Evolutionary conservation across 2,888 invertebrate genomes (phyloP).

Genomic region (Folsomia candida): DNA sequence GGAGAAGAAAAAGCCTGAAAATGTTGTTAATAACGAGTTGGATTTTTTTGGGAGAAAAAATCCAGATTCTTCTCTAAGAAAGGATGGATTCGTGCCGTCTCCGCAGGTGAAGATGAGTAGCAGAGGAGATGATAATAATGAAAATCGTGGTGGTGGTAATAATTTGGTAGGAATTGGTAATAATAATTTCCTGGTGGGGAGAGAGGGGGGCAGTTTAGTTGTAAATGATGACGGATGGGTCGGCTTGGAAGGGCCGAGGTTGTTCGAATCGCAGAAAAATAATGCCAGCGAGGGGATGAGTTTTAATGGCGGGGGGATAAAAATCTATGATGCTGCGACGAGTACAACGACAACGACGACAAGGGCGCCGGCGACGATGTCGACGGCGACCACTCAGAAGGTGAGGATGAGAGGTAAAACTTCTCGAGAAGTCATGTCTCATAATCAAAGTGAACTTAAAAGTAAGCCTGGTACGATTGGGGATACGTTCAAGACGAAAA

Average conservation of each 20-base stretch:
- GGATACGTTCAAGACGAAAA: not conserved
- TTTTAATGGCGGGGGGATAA: not conserved
- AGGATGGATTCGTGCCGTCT: not conserved
- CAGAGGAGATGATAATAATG: not conserved
- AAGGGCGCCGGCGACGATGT: not conserved
- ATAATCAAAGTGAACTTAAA: not conserved
- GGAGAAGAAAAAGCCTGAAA: not conserved
- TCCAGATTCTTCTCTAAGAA: not conserved
- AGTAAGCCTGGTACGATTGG: not conserved
- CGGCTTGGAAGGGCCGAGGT: not conserved
- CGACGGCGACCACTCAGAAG: not conserved
- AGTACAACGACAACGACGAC: not conserved
- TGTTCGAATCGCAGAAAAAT: not conserved
- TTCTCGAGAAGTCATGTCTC: no score
- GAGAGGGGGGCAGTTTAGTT: no score
- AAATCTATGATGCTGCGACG: not conserved
- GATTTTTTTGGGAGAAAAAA: not conserved
- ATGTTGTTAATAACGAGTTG: not conserved
- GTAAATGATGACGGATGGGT: not conserved
- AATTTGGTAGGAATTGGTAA: no score
- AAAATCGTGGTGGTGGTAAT: no score
- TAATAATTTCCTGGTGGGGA: no score
- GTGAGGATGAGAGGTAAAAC: no score
- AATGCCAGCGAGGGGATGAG: not conserved
- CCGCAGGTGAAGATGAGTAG: not conserved